Conservation (phyloP, 1,140 invertebrate species). For the Druon quercuslanigerum region DNA sequence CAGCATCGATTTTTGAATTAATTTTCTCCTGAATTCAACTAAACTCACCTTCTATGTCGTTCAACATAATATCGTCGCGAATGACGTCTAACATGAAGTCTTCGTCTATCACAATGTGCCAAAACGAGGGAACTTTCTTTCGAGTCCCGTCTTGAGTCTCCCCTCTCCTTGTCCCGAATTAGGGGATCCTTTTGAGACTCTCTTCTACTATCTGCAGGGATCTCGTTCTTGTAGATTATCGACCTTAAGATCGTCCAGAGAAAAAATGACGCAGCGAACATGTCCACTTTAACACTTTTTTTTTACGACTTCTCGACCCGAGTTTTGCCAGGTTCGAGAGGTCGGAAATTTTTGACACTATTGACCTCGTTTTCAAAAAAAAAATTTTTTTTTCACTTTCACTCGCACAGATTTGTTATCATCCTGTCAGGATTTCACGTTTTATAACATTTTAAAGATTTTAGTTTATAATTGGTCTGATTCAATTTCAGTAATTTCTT, state of each 20-base stretch:
- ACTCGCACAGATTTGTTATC: neutral
- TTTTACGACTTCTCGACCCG: slow-evolving; percentile 8
- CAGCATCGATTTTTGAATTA: neutral
- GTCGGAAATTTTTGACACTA: neutral
- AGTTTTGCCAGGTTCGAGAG: slow-evolving; percentile 12
- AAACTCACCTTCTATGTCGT: slow-evolving; percentile 65
- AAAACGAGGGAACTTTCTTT: slow-evolving; percentile 54
- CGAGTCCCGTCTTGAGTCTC: slow-evolving; percentile 60
- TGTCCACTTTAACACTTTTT: slow-evolving; percentile 35
- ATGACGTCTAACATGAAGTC: slow-evolving; percentile 57
- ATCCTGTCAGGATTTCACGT: neutral
- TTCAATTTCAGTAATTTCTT: too few species aligned
- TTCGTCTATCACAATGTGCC: slow-evolving; percentile 54
- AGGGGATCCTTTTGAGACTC: slow-evolving; percentile 41
- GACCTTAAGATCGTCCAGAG: slow-evolving; percentile 58
- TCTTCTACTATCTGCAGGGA: slow-evolving; percentile 34
- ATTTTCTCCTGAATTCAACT: neutral
- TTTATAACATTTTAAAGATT: neutral
- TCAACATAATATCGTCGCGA: slow-evolving; percentile 67
- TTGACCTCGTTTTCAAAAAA: neutral
- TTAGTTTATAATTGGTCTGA: too few species aligned
- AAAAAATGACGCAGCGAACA: slow-evolving; percentile 65
- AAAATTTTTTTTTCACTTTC: neutral
- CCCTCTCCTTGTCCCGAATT: slow-evolving; percentile 32
- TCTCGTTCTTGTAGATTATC: slow-evolving; percentile 36